Evolutionary conservation across 2,113 vertebrate genomes (phyloP), one percentile per base, ranked within the genome.

Genomic region (Otus sunia): DNA sequence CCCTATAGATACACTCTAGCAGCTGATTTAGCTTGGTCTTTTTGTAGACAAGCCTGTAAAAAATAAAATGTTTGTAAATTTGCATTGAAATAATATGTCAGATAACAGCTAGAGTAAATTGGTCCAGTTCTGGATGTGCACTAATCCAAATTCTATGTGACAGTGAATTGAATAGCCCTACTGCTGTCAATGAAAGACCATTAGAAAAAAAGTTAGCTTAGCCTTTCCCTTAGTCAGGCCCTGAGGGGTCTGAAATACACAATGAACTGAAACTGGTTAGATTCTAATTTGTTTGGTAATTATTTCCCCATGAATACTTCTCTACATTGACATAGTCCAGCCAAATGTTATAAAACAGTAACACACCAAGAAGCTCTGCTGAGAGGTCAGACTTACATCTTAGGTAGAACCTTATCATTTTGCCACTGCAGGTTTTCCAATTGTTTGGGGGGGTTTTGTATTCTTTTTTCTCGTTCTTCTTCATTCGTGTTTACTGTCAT

Each of bases 101-200:
- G 43, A 47, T 60, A 90, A 81, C 37, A 90, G 39, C 34, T 50
- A 41, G 14, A 64, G 32, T 58, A 86, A 90, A 83, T 43, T n/a
- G 29, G 34, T 78, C 34, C 19, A 68, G 59, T 34, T 68, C 43
- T 83, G 71, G 41, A 62, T 77, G 34, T 2, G 2, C 63, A 76
- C 41, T 55, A 83, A 76, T 83, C 59, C 86, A 86, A 94, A 95
- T 80, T 80, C 22, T 59, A 30, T 36, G 73, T 94, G 79, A 81
- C 67, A 87, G 68, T 21, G 56, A 86, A 89, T n/a, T 74, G 45
- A 91, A 80, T 34, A 71, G 37, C 47, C 50, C 76, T 75, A 34
- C 53, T 47, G 55, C 56, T 34, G 41, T 53, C 86, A 92, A 10
- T 90, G 45, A 72, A 94, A 80, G 49, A 34, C 36, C 50, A 69